A percentile compares a stretch with the other conserved stretches of the same genome.
These are phyloP conservation scores for Crotalus horridus DNA, from an alignment of 2,113 vertebrate species.

Conservation along the genomic window DNA sequence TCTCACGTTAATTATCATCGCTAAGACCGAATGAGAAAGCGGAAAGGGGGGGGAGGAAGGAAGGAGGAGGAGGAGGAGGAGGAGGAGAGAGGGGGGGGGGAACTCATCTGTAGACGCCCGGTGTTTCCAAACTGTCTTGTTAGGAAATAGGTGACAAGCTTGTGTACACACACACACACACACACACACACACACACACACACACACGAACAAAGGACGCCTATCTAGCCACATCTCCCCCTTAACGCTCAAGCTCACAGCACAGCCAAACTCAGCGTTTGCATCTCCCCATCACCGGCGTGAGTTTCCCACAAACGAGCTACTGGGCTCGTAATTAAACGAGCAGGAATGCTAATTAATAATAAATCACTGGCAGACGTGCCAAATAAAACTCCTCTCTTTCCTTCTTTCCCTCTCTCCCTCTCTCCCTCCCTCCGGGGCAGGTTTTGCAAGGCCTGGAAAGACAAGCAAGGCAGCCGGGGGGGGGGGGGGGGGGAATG, in stretches of 20 bases:
- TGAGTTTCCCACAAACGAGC: not conserved
- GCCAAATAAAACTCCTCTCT: not conserved
- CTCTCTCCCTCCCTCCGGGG: not conserved
- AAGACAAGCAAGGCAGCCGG: not conserved
- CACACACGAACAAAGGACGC: not conserved
- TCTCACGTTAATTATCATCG: constrained; percentile 25
- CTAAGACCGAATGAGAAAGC: constrained; percentile 1
- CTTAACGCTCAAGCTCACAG: not conserved
- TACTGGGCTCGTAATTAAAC: not conserved
- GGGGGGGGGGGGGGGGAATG: not conserved
- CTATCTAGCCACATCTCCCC: not conserved
- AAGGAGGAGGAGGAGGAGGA: too few relatives aligned
- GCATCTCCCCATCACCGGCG: too few relatives aligned
- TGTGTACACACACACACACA: not conserved
- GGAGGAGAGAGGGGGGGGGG: too few relatives aligned
- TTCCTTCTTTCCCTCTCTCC: not conserved
- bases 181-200: not conserved
- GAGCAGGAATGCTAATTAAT: not conserved
- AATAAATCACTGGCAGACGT: not conserved
- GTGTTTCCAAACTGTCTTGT: constrained; percentile 3
- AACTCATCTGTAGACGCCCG: not conserved
- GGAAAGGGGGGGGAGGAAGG: not conserved
- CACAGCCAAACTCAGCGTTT: not conserved
- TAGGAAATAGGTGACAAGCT: not conserved
- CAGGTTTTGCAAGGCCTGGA: not conserved